A percentile compares a stretch with the other conserved stretches of the same genome.
These are phyloP conservation scores for Bambusicola thoracicus DNA, from an alignment of 2,113 vertebrate species.

Conservation along the genomic window DNA sequence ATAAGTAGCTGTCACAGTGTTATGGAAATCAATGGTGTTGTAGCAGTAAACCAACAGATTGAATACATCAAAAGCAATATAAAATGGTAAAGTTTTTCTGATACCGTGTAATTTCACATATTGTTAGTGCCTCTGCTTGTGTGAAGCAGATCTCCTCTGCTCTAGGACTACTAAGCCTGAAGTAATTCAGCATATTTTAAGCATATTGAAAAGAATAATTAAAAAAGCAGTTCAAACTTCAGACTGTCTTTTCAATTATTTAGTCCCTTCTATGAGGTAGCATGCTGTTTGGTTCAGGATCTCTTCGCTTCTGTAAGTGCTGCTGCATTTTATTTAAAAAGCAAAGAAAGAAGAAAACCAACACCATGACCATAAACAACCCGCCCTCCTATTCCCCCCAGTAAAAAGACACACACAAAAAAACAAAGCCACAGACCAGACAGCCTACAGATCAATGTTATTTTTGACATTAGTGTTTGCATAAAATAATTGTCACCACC, in stretches of 20 bases:
- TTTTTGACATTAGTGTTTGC: neutral
- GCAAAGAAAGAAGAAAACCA: neutral
- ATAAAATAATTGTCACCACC: neutral
- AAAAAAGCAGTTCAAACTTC: neutral
- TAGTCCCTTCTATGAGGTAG: neutral
- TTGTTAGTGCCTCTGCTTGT: neutral
- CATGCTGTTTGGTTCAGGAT: neutral
- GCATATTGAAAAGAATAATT: neutral
- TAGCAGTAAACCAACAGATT: neutral
- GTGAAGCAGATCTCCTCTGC: neutral
- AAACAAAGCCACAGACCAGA: neutral
- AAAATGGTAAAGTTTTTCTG: neutral
- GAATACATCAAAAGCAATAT: neutral
- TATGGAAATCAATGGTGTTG: neutral
- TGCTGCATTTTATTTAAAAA: neutral
- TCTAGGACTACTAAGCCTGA: neutral
- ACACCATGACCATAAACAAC: neutral
- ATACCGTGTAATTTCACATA: neutral
- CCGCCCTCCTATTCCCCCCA: no score
- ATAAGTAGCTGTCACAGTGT: neutral
- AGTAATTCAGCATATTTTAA: neutral
- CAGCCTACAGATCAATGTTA: neutral
- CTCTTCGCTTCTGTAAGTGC: neutral
- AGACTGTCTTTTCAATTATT: neutral
- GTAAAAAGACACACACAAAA: neutral